Evolutionary conservation across 1,140 invertebrate genomes (phyloP).

Genomic region (Philaenus spumarius): DNA sequence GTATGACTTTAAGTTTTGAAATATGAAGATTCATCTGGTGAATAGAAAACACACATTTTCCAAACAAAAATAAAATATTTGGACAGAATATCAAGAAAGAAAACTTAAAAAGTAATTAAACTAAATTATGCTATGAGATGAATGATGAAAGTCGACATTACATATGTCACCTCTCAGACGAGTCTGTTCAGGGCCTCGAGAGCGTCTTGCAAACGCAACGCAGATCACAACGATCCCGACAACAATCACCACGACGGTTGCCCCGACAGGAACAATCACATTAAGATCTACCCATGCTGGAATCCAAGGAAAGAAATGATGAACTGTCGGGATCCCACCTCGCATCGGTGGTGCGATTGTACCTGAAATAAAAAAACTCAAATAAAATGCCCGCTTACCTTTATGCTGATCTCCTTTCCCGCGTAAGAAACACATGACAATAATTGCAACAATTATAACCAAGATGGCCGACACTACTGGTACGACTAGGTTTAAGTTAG

Average conservation of each 20-base stretch:
- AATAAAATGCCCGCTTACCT: slow-evolving; percentile 49
- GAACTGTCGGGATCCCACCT: slow-evolving; percentile 47
- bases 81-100: no score
- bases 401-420: slow-evolving; percentile 73
- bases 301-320: slow-evolving; percentile 66
- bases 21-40: no score
- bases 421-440: slow-evolving; percentile 82
- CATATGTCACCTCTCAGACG: slow-evolving; percentile 60
- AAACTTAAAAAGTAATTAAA: not conserved
- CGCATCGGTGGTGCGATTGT: slow-evolving; percentile 70
- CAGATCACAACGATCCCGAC: slow-evolving; percentile 85
- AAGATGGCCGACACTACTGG: slow-evolving; percentile 86
- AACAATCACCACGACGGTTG: slow-evolving; percentile 77
- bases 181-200: slow-evolving; percentile 63
- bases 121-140: slow-evolving; percentile 2
- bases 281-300: slow-evolving; percentile 81
- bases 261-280: slow-evolving; percentile 73
- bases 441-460: slow-evolving; percentile 85
- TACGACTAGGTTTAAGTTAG: slow-evolving; percentile 87
- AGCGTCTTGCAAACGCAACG: slow-evolving; percentile 69
- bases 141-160: slow-evolving; percentile 1
- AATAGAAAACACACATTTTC: no score
- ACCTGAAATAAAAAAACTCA: slow-evolving; percentile 45
- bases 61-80: no score
- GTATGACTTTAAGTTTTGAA: no score